Evolutionary conservation across 1,140 invertebrate genomes (phyloP).

Genomic region (Trichonephila clavipes): DNA sequence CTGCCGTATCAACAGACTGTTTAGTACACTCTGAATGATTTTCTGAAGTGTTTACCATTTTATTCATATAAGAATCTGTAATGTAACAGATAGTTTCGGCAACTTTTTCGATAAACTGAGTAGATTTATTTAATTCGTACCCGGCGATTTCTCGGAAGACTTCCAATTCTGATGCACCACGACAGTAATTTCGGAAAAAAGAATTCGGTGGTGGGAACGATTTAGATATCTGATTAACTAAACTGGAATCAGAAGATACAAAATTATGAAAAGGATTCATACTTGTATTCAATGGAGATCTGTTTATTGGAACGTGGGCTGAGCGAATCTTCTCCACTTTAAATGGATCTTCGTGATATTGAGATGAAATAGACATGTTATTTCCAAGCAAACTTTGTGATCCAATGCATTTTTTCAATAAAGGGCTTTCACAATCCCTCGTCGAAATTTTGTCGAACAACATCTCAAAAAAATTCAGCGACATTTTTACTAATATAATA

Average conservation of each 20-base stretch:
- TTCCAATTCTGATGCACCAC: background rate
- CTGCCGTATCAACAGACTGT: background rate
- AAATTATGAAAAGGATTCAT: conserved; percentile 19
- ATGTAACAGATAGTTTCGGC: too few species aligned
- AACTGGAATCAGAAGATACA: background rate
- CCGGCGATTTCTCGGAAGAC: too few species aligned
- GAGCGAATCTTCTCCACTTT: background rate
- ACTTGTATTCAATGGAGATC: background rate
- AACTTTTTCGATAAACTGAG: too few species aligned
- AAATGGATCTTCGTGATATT: conserved; percentile 8
- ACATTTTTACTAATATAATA: conserved; percentile 12
- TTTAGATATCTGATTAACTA: conserved; percentile 13
- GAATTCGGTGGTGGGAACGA: background rate
- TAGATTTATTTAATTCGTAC: too few species aligned
- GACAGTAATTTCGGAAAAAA: background rate
- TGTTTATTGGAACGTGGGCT: background rate
- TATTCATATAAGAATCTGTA: too few species aligned
- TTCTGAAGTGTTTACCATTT: background rate
- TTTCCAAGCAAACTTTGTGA: conserved; percentile 4
- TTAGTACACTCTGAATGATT: background rate
- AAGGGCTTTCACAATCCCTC: background rate
- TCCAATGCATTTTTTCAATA: conserved; percentile 15
- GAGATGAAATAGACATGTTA: background rate
- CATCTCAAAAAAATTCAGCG: conserved; percentile 24
- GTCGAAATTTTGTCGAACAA: conserved; percentile 20